Percentiles rank a stretch among this genome's conserved stretches.
Evolutionary conservation across 2,113 vertebrate species (phyloP).

Genomic region (Sula dactylatra): DNA sequence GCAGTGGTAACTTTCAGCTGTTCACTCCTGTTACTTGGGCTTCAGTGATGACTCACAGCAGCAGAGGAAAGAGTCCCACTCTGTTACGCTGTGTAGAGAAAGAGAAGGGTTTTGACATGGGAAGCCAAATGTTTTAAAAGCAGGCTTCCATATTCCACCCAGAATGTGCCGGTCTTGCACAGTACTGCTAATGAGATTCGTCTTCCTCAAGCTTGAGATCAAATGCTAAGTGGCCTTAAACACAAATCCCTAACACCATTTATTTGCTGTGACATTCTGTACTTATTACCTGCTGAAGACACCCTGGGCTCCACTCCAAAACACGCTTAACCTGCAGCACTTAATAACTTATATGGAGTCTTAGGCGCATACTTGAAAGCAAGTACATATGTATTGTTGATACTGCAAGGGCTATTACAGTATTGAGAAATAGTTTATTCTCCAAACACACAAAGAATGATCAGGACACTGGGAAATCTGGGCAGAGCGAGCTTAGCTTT

Average conservation of each 20-base stretch:
- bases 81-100: not conserved
- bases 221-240: not conserved
- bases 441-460: not conserved
- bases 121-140: not conserved
- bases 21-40: not conserved
- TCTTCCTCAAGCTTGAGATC: not conserved
- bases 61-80: not conserved
- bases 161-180: not conserved
- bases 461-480: not conserved
- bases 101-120: not conserved
- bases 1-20: not conserved
- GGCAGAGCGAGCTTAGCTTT: not conserved
- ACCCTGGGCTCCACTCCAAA: not conserved
- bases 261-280: not conserved
- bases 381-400: rapidly evolving
- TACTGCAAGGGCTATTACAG: not conserved
- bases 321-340: not conserved
- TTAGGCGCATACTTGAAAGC: not conserved
- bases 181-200: not conserved
- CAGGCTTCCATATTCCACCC: not conserved
- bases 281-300: not conserved
- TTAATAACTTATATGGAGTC: not conserved
- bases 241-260: not conserved
- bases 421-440: not conserved
- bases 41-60: not conserved